Evolutionary conservation across 1,140 invertebrate species (phyloP), one percentile per base, ranked within the genome.

Genomic region (Drosophila ercepeae): DNA sequence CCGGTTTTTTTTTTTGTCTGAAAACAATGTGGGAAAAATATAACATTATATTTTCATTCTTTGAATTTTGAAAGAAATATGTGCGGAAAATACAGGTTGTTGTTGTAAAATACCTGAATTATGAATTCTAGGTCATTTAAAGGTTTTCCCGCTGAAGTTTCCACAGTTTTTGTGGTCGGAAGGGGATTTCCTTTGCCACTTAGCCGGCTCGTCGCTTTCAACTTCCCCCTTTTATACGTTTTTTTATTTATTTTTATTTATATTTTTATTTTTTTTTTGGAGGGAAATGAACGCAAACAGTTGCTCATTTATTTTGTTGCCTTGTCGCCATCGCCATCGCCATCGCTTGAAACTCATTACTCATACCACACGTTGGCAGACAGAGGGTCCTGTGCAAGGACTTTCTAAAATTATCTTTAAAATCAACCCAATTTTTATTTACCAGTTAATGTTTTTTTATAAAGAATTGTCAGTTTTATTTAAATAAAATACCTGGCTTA

Each of bases 321-420:
- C 46, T 39, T 29, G 32, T 55, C 48, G 41, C 41, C 49, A 39
- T 54, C n/a, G n/a, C n/a, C n/a, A n/a, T n/a, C n/a, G n/a, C n/a
- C n/a, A n/a, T 23, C 14, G 59, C 51, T 74, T 14, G 8, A 45
- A 57, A 63, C 74, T 48, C 75, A 83, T 83, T 84, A 78, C 79
- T 84, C 71, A 83, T 86, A 72, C 79, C 60, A 75, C 70, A 78
- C 41, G 79, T 78, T 60, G 78, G 70, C 69, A 6, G 39, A n/a
- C 39, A 41, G 13, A 14, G 27, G 25, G 25, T 54, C 21, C 27
- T 13, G 13, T 51, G 23, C 14, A 41, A 41, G 14, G 6, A 14
- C 50, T 48, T 32, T n/a, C n/a, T n/a, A n/a, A n/a, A n/a, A n/a
- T n/a, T n/a, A n/a, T n/a, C n/a, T n/a, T n/a, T n/a, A n/a, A n/a